Evolutionary conservation across 2,888 invertebrate species (phyloP), one percentile per base, ranked within the genome.

Genomic region (Caenorhabditis becei): DNA sequence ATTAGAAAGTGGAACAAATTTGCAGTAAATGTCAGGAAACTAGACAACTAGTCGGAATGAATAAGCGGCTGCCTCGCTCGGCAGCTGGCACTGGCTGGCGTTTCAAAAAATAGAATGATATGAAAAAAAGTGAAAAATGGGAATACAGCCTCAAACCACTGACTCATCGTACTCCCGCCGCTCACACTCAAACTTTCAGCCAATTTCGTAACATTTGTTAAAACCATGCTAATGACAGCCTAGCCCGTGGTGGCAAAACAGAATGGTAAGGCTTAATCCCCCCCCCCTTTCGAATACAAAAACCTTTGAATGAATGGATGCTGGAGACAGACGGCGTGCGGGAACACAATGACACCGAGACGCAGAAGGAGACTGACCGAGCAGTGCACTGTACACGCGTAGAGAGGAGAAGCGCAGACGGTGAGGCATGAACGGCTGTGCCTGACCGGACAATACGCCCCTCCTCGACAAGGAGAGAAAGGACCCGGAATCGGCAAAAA

Each of bases 281-380:
- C n/a, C n/a, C n/a, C n/a, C n/a, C n/a, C n/a, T 66, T 41, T 51
- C 23, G 59, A 71, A 66, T 66, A 65, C 66, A 61, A 78, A 70
- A 71, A 58, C 58, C 51, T 5, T 53, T 44, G 44, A 20, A 51
- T 53, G 24, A 14, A 14, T 2, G 10, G 14, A 14, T 5, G 14
- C 41, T 11, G 14, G 41, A 56, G 63, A 61, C 72, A 79, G 74
- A 80, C 72, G 72, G 65, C 16, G 51, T 67, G 72, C 67, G 72
- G 37, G 72, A 72, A 72, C 47, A 69, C 72, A 72, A 65, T 74
- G 74, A 65, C 74, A 74, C 65, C 59, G 59, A 74, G 62, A 61
- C 11, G 71, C 28, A 54, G 51, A 53, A n/a, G 26, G 14, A 54
- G 71, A 62, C 51, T 70, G 69, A 70, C 61, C 61, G 72, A 72